Evolutionary conservation across 2,797 vertebrate species (phyloP), one percentile per base, ranked within the genome.

Genomic region (Cuculus canorus): DNA sequence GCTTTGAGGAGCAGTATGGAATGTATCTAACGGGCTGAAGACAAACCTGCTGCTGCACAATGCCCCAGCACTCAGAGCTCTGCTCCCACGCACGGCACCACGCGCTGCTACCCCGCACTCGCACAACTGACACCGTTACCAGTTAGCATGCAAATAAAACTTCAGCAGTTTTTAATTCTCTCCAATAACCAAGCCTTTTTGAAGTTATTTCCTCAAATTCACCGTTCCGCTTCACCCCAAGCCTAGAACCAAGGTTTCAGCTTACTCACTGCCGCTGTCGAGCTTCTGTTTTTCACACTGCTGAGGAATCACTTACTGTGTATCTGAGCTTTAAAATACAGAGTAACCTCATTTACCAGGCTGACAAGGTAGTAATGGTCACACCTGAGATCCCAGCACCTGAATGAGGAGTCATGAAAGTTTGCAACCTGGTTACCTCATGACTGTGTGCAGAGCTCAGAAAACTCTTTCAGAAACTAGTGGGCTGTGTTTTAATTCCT

Each of bases 401-500:
- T 35, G 23, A 95, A 37, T 13, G 54, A 72, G 70, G 76, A 89
- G 86, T 30, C 41, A 71, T 14, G 10, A 66, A 91, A 92, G 66
- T 93, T 57, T 8, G 27, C 27, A 35, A 37, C 22, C 4, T 2
- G 32, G 81, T 95, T 91, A 89, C 73, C 85, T 70, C 84, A 45
- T 3, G 4, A 57, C 68, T 33, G 37, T 3, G 64, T 12, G 45
- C 79, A 90, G 52, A 91, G 71, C 53, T 63, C 63, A 41, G 50
- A 95, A 86, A 71, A 92, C 35, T 54, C 66, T 41, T 92, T 66
- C 86, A 83, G 52, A 94, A 82, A 71, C 50, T 57, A 8, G 59
- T 22, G 45, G 30, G 84, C 81, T 89, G 73, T 19, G 43, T 47
- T 47, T 68, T 17, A 91, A 83, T 76, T 91, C 60, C 52, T 64